Evolutionary conservation across 2,797 vertebrate species (phyloP).

Genomic region (Rhinoraja longicauda): DNA sequence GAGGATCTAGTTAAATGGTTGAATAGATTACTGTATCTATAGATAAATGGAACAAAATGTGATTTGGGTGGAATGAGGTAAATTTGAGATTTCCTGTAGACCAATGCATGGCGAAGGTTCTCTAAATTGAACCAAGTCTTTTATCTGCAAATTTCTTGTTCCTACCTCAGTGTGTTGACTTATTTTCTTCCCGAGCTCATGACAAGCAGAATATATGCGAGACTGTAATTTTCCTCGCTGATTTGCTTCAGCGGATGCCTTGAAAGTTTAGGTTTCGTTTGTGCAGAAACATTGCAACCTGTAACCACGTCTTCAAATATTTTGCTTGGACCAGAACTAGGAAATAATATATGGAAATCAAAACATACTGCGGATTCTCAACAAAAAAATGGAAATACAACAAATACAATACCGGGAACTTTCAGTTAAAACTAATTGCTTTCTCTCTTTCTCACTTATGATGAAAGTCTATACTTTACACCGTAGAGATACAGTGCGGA

Average conservation of each 20-base stretch:
- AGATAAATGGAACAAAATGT: neutral
- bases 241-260: neutral
- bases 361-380: too few relatives aligned
- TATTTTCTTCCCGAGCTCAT: neutral
- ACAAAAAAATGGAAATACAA: too few relatives aligned
- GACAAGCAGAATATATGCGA: neutral
- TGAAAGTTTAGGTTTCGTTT: constrained; percentile 1
- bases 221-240: neutral
- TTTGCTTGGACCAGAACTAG: neutral
- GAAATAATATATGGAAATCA: neutral
- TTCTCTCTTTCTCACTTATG: too few relatives aligned
- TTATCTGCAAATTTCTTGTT: neutral
- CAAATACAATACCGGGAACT: too few relatives aligned
- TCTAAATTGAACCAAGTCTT: neutral
- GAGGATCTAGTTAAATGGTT: neutral
- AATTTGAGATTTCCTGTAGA: neutral
- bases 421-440: too few relatives aligned
- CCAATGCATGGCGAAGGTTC: neutral
- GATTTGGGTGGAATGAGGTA: neutral
- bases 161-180: neutral
- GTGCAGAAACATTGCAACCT: neutral
- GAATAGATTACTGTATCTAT: constrained; percentile 4
- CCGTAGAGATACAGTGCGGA: too few relatives aligned
- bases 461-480: too few relatives aligned
- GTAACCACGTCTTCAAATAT: neutral